phyloP scores from a whole-genome alignment of 2,888 invertebrate genomes.

The Parelbella ahira region DNA sequence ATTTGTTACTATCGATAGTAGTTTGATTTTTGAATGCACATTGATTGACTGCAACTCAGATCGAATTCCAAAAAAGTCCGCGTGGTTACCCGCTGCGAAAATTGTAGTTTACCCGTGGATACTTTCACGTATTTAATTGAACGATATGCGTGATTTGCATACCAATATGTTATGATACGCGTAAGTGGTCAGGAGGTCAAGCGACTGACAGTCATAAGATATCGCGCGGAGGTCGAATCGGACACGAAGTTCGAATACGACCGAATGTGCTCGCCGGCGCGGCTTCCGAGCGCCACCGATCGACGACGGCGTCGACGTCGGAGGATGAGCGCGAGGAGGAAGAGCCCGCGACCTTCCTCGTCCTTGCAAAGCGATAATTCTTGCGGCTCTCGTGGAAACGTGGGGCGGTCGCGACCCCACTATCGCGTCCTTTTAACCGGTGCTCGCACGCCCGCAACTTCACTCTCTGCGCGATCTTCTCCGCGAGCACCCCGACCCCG shows the following conservation, averaged over 20 bases:
- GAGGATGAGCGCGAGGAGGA: slow-evolving; percentile 34
- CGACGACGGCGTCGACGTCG: slow-evolving; percentile 14
- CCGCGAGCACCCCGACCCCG: slow-evolving; percentile 30
- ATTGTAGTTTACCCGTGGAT: no score
- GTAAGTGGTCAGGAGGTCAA: slow-evolving; percentile 40
- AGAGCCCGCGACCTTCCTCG: slow-evolving; percentile 62
- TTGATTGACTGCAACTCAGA: no score
- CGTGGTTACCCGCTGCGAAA: no score
- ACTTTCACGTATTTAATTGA: slow-evolving; percentile 7
- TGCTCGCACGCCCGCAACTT: slow-evolving; percentile 41
- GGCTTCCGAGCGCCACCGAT: no score
- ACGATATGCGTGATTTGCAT: slow-evolving; percentile 40
- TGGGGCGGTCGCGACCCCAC: slow-evolving; percentile 55
- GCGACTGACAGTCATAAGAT: slow-evolving; percentile 36
- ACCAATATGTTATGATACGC: slow-evolving; percentile 36
- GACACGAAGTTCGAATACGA: slow-evolving; percentile 32
- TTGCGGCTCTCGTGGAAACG: slow-evolving; percentile 54
- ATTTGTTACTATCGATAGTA: no score
- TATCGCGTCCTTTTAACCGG: slow-evolving; percentile 62
- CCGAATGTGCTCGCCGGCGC: background rate
- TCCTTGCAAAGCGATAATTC: slow-evolving; percentile 60
- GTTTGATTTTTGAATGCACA: no score
- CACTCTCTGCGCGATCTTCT: slow-evolving; percentile 51
- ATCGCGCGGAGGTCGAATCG: slow-evolving; percentile 49
- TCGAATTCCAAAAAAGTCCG: no score